Percentiles rank a stretch among this genome's conserved stretches.
Conservation (phyloP, 1,140 invertebrate genomes). For the Drosophila seguyi region DNA sequence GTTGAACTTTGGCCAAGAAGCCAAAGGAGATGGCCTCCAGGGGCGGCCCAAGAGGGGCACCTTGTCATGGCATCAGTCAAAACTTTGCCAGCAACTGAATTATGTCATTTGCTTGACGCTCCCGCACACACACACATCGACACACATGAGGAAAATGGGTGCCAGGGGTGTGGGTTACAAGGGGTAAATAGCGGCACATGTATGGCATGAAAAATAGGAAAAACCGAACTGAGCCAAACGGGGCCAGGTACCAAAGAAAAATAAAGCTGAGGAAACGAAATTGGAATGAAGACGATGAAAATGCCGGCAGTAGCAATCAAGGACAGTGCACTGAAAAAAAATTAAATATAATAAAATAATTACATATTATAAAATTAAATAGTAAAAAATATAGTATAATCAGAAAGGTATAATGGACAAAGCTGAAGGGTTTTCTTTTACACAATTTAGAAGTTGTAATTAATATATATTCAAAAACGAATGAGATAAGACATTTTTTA, state of each 20-base stretch:
- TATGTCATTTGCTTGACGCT: constrained; percentile 77
- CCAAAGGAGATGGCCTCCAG: constrained; percentile 18
- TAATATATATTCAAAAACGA: neutral
- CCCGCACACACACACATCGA: constrained; percentile 4
- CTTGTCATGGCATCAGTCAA: constrained; percentile 74
- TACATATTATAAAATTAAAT: no score
- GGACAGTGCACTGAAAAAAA: constrained; percentile 3
- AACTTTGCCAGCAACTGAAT: constrained; percentile 82
- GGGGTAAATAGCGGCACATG: constrained; percentile 38
- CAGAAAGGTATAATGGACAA: neutral
- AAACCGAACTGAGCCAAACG: constrained; percentile 32
- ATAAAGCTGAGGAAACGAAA: constrained; percentile 43
- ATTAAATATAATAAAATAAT: no score
- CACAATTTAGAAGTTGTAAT: no score
- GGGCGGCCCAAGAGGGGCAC: constrained; percentile 33
- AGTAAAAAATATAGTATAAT: neutral
- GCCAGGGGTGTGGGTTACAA: constrained; percentile 7
- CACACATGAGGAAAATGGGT: constrained; percentile 12
- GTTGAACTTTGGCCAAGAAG: constrained; percentile 67
- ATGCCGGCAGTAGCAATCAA: constrained; percentile 30
- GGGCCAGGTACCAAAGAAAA: constrained; percentile 44
- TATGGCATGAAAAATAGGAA: constrained; percentile 30
- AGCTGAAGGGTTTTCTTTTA: no score
- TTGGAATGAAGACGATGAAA: constrained; percentile 46
- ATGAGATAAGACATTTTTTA: no score